These are phyloP conservation scores for Ailuropoda melanoleuca DNA, from an alignment of 2,113 vertebrate genomes.

Conservation along the genomic window DNA sequence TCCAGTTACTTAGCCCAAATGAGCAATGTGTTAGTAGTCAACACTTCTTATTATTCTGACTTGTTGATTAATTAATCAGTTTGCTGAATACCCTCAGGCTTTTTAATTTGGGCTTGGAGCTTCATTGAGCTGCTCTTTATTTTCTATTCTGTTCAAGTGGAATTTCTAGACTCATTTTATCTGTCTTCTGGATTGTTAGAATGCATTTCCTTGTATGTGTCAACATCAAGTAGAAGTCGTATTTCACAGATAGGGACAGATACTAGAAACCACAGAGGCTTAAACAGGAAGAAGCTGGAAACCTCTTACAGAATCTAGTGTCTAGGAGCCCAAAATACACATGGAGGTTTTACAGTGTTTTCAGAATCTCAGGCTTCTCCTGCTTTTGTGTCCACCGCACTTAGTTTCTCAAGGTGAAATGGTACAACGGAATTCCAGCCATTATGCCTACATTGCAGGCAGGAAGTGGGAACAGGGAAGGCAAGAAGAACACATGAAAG, in stretches of 20 bases:
- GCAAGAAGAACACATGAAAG: not conserved
- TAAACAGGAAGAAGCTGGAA: not conserved
- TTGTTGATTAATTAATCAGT: not conserved
- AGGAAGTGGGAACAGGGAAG: not conserved
- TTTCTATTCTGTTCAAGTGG: not conserved
- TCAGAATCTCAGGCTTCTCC: not conserved
- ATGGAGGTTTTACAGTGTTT: not conserved
- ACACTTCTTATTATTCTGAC: not conserved
- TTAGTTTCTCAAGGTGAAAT: not conserved
- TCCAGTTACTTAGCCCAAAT: not conserved
- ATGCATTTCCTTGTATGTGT: not conserved
- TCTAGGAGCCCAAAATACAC: not conserved
- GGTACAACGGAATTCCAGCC: not conserved
- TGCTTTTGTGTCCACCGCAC: not conserved
- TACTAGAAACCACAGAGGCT: not conserved
- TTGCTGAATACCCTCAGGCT: not conserved
- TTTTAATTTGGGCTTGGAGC: not conserved
- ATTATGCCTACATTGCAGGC: not conserved
- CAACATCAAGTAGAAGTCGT: not conserved
- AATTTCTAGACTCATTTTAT: not conserved
- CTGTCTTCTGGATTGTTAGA: not conserved
- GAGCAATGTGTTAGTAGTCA: not conserved
- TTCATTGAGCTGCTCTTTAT: not conserved
- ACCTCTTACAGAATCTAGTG: not conserved
- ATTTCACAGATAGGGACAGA: not conserved